phyloP scores from a whole-genome alignment of 92 coral and sea anemone genomes.

The Parazoanthus atlanticus region DNA sequence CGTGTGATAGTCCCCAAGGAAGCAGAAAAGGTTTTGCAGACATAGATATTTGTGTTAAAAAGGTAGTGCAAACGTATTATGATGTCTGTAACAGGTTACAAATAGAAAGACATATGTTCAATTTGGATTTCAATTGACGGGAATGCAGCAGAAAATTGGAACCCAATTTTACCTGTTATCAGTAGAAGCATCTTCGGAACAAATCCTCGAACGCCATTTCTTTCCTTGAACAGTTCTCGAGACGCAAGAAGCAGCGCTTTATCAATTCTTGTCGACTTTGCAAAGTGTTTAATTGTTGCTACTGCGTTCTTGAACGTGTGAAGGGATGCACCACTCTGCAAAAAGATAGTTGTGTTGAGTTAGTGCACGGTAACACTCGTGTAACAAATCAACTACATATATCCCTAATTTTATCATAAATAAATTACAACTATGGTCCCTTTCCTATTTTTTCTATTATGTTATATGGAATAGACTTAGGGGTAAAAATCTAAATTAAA shows the following conservation, averaged over 20 bases:
- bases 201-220: slow-evolving; percentile 5
- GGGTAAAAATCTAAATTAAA: no score
- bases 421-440: no score
- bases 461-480: no score
- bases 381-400: not conserved
- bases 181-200: slow-evolving; percentile 2
- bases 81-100: not conserved
- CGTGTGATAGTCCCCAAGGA: not conserved
- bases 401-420: no score
- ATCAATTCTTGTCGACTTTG: slow-evolving; percentile 9
- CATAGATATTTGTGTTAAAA: not conserved
- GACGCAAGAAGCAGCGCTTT: slow-evolving; percentile 12
- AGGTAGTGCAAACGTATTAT: not conserved
- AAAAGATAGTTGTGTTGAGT: not conserved
- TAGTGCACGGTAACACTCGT: not conserved
- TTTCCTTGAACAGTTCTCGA: not conserved
- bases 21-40: not conserved
- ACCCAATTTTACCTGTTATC: not conserved
- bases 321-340: not conserved
- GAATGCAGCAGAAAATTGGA: no score
- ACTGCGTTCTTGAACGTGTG: not conserved
- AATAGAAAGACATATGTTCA: not conserved
- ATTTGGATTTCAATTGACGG: no score
- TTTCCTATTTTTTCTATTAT: no score
- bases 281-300: not conserved